These are phyloP conservation scores for Fissipunctia ypsillon DNA, from an alignment of 2,888 invertebrate species.

Conservation along the genomic window DNA sequence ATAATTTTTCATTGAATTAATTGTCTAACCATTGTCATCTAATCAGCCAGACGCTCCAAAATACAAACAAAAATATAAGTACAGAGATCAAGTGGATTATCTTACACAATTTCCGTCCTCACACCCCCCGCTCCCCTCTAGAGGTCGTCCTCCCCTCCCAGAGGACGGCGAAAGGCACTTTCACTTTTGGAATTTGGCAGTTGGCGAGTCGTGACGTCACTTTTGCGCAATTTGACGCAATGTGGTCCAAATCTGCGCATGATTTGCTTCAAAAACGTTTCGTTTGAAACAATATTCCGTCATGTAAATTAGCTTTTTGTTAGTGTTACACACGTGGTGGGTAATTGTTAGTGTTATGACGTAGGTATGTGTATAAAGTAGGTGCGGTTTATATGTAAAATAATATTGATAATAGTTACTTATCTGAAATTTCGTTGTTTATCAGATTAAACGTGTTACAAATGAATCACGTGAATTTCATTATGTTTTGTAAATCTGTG, in stretches of 20 bases:
- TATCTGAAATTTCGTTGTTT: background rate
- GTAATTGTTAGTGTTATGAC: constrained; percentile 24
- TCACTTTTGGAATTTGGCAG: constrained; percentile 87
- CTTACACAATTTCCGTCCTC: constrained; percentile 73
- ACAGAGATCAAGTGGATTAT: constrained; percentile 70
- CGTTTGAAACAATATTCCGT: constrained; percentile 50
- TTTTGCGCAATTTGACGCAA: constrained; percentile 88
- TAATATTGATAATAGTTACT: constrained; percentile 19
- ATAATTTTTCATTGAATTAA: background rate
- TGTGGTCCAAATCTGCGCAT: constrained; percentile 70
- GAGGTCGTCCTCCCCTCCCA: constrained; percentile 80
- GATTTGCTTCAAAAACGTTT: constrained; percentile 65
- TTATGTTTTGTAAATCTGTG: constrained; percentile 8
- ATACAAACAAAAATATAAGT: constrained; percentile 55
- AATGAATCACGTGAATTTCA: constrained; percentile 22
- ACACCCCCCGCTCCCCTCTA: constrained; percentile 67
- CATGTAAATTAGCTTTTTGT: constrained; percentile 30
- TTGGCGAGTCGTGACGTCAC: constrained; percentile 81
- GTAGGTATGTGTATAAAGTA: constrained; percentile 11
- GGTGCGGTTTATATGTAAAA: constrained; percentile 17
- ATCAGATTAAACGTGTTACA: constrained; percentile 23
- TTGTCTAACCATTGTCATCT: constrained; percentile 5
- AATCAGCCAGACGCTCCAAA: background rate
- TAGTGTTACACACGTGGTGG: constrained; percentile 33
- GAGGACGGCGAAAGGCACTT: constrained; percentile 86